Conservation (phyloP, 2,797 vertebrate genomes). For the Megaceryle alcyon region DNA sequence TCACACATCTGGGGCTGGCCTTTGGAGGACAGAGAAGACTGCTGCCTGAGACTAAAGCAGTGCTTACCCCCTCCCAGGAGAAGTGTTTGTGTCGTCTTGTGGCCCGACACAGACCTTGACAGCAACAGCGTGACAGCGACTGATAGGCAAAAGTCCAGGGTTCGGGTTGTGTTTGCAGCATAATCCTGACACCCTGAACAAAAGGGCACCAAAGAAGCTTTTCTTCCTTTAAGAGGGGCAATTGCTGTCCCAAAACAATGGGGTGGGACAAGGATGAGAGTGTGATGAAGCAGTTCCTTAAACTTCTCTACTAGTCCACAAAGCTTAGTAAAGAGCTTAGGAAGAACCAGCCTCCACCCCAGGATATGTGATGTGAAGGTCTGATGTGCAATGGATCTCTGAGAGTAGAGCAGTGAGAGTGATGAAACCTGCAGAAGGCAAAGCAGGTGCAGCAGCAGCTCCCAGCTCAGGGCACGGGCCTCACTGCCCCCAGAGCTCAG, state of each 20-base stretch:
- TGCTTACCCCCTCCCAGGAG: not conserved
- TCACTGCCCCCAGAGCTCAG: not conserved
- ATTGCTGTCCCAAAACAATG: not conserved
- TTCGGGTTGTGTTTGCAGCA: not conserved
- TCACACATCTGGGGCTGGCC: not conserved
- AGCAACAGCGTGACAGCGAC: accelerated
- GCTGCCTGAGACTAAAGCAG: not conserved
- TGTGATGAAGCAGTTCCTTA: not conserved
- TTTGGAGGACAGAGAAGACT: not conserved
- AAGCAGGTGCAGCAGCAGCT: not conserved
- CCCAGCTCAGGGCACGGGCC: not conserved
- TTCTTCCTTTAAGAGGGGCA: not conserved
- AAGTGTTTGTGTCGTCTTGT: not conserved
- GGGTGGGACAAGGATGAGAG: not conserved
- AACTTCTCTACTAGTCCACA: not conserved
- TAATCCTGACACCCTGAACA: not conserved
- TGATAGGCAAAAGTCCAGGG: accelerated
- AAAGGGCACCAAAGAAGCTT: not conserved
- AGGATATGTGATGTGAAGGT: accelerated
- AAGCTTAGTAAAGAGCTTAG: not conserved
- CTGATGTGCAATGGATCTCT: accelerated
- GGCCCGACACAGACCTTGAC: not conserved
- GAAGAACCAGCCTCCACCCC: not conserved
- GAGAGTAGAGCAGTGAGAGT: not conserved
- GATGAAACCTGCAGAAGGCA: not conserved